phyloP scores from a whole-genome alignment of 37 sponge, comb jelly and placozoan species.

The Spongilla lacustris region DNA sequence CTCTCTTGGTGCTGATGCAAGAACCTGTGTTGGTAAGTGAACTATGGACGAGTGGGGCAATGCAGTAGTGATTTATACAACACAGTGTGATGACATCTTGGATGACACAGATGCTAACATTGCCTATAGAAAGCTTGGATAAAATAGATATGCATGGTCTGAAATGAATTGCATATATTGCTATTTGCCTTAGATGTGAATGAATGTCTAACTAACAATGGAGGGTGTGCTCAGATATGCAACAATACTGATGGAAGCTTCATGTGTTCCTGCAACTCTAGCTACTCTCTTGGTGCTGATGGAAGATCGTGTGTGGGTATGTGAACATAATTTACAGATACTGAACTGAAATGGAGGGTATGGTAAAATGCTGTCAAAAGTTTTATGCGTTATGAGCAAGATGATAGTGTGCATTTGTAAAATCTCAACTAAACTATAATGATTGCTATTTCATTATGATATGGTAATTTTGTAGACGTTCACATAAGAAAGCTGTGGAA shows the following conservation, averaged over 20 bases:
- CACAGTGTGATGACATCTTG: too few relatives aligned
- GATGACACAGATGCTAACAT: slow-evolving; percentile 7
- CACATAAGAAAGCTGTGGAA: slow-evolving; percentile 7
- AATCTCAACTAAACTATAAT: not conserved
- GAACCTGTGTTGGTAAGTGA: slow-evolving; percentile 11
- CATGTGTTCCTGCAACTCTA: slow-evolving; percentile 13
- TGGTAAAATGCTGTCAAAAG: not conserved
- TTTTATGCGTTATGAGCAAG: not conserved
- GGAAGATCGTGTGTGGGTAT: not conserved
- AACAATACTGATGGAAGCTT: slow-evolving; percentile 16
- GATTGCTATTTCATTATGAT: not conserved
- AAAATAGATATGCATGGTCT: not conserved
- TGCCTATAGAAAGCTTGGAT: slow-evolving; percentile 33
- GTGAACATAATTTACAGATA: not conserved
- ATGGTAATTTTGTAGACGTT: not conserved
- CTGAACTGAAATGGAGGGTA: not conserved
- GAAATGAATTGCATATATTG: not conserved
- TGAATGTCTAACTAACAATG: not conserved
- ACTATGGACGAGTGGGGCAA: not conserved
- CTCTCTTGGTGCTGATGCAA: slow-evolving; percentile 10
- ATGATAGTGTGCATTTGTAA: not conserved
- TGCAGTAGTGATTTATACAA: too few relatives aligned
- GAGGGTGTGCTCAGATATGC: slow-evolving; percentile 3
- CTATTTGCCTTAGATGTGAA: not conserved
- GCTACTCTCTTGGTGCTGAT: slow-evolving; percentile 20